phyloP scores from a whole-genome alignment of 2,888 invertebrate genomes.

The Drosophila paranaensis region DNA sequence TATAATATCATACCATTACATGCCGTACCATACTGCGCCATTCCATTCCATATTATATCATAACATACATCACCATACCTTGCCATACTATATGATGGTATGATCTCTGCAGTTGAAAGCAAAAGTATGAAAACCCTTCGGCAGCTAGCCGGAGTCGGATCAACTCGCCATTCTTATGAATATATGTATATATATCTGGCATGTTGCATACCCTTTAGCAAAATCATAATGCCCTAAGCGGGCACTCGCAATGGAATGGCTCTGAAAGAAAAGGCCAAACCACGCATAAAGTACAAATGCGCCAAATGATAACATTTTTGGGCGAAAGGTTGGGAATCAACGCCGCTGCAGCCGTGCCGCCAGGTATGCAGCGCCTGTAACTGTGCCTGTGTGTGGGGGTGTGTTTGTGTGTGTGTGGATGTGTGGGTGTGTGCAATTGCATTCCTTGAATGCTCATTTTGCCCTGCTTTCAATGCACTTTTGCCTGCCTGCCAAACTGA shows the following conservation, averaged over 20 bases:
- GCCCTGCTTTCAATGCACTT: slow-evolving; percentile 49
- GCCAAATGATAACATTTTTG: slow-evolving; percentile 69
- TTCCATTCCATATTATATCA: neutral
- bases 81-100: neutral
- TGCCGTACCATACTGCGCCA: neutral
- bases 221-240: neutral
- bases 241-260: neutral
- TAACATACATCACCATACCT: neutral
- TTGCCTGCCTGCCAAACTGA: slow-evolving; percentile 19
- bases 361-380: slow-evolving; percentile 9
- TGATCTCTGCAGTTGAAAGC: no score
- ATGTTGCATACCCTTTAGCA: neutral
- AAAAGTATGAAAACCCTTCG: no score
- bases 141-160: no score
- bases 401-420: neutral
- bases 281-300: slow-evolving; percentile 63
- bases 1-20: neutral
- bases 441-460: slow-evolving; percentile 75
- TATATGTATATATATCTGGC: no score
- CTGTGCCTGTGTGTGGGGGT: slow-evolving; percentile 4
- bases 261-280: neutral
- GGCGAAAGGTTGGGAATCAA: slow-evolving; percentile 16
- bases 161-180: no score
- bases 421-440: slow-evolving; percentile 58
- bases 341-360: slow-evolving; percentile 8